Percentiles rank a stretch among this genome's conserved stretches.
Conservation (phyloP, 2,888 invertebrate genomes). For the Tachina fera region DNA sequence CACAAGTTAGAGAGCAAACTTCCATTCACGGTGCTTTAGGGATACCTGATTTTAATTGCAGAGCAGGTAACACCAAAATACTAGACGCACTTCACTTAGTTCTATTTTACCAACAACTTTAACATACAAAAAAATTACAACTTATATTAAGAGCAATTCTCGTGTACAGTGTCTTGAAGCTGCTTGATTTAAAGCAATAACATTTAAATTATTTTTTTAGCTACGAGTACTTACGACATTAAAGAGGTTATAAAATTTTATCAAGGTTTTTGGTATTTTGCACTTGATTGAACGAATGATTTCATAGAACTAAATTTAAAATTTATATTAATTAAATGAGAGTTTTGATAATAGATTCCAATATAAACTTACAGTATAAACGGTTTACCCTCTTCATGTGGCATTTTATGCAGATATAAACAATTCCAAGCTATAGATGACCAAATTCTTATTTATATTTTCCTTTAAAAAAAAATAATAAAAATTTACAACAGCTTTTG, state of each 20-base stretch:
- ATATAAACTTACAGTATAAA: constrained; percentile 78
- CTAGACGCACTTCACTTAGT: too few relatives aligned
- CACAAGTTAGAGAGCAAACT: too few relatives aligned
- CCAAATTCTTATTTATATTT: constrained; percentile 27
- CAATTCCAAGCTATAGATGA: constrained; percentile 29
- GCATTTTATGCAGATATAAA: constrained; percentile 71
- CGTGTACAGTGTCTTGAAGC: too few relatives aligned
- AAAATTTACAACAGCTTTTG: constrained; percentile 7
- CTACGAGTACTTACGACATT: constrained; percentile 34
- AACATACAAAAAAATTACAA: too few relatives aligned
- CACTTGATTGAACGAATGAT: background rate
- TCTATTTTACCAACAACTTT: too few relatives aligned
- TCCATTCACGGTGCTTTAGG: too few relatives aligned
- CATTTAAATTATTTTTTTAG: too few relatives aligned
- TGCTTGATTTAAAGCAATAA: too few relatives aligned
- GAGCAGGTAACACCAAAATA: too few relatives aligned
- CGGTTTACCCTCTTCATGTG: constrained; percentile 76
- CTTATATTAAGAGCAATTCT: too few relatives aligned
- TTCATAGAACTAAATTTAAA: background rate
- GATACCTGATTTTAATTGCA: too few relatives aligned
- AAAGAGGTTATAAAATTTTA: background rate
- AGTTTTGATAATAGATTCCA: background rate
- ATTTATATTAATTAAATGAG: background rate
- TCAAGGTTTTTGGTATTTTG: too few relatives aligned
- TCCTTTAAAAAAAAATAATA: background rate